Evolutionary conservation across 2,888 invertebrate genomes (phyloP), one percentile per base, ranked within the genome.

Genomic region (Pteria penguin): DNA sequence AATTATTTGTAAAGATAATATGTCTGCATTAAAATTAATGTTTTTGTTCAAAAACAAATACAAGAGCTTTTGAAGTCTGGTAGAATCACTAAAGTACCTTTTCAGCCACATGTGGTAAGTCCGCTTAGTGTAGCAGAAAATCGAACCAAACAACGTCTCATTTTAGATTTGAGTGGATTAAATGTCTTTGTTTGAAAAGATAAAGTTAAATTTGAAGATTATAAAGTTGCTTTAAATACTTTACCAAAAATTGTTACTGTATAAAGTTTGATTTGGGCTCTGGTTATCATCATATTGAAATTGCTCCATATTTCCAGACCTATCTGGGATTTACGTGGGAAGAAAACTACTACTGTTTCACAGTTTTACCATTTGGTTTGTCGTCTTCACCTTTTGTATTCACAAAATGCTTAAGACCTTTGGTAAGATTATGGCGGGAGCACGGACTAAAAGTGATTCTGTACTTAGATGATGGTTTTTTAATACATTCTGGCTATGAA

Each of bases 191-290:
- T 77, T 29, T 68, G 63, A 55, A 77, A 72, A 72, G 66, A 75
- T 58, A 75, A 62, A 62, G 32, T 75, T 1, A 33, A 72, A 31
- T 78, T 78, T 71, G 75, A 78, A 66, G 80, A 80, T 36, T 77
- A n/a, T n/a, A n/a, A n/a, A n/a, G n/a, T n/a, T n/a, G 75, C 72
- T 31, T 63, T 60, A 60, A 60, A 80, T 27, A 78, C 75, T 80
- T n/a, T 62, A 31, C 66, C 2, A 66, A 67, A 58, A 45, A 71
- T 45, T 72, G 60, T 63, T 76, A 66, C 72, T 68, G 67, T 29
- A 70, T 63, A n/a, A 80, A 76, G n/a, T n/a, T n/a, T n/a, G n/a
- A n/a, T n/a, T n/a, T n/a, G n/a, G n/a, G n/a, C n/a, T n/a, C n/a
- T n/a, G n/a, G n/a, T n/a, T n/a, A n/a, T n/a, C n/a, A n/a, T n/a